Percentiles rank a stretch among this genome's conserved stretches.
These are phyloP conservation scores for Drosophila algonquin DNA, from an alignment of 2,888 invertebrate genomes.

Conservation along the genomic window DNA sequence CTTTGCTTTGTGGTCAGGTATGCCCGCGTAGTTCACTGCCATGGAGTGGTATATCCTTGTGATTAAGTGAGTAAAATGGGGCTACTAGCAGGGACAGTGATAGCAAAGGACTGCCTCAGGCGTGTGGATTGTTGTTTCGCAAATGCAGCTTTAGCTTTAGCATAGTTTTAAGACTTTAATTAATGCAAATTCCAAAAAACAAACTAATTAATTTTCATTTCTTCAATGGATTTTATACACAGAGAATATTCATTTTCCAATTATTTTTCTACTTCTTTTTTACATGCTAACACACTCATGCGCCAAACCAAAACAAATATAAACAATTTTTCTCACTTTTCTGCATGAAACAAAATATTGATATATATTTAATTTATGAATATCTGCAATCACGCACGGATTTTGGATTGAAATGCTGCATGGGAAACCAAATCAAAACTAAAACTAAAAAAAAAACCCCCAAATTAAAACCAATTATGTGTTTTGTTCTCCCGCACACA, in stretches of 20 bases:
- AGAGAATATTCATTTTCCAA: conserved; percentile 51
- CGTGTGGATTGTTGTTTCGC: conserved; percentile 27
- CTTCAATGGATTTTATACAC: conserved; percentile 15
- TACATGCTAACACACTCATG: conserved; percentile 71
- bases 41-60: conserved; percentile 52
- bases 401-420: conserved; percentile 66
- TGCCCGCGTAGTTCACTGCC: conserved; percentile 43
- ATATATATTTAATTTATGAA: conserved; percentile 48
- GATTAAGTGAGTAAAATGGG: not conserved
- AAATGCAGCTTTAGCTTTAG: conserved; percentile 47
- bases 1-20: conserved; percentile 18
- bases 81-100: not conserved
- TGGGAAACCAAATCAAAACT: conserved; percentile 55
- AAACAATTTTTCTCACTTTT: conserved; percentile 42
- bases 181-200: conserved; percentile 28
- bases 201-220: conserved; percentile 38
- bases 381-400: conserved; percentile 60
- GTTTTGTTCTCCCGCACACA: conserved; percentile 29
- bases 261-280: conserved; percentile 60
- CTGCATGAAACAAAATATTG: conserved; percentile 59
- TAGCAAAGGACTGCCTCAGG: too few relatives aligned
- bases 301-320: conserved; percentile 33
- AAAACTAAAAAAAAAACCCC: conserved; percentile 12
- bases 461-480: conserved; percentile 42
- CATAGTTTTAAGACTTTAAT: conserved; percentile 41